Evolutionary conservation across 2,113 vertebrate genomes (phyloP), one percentile per base, ranked within the genome.

Genomic region (Labeo catla): DNA sequence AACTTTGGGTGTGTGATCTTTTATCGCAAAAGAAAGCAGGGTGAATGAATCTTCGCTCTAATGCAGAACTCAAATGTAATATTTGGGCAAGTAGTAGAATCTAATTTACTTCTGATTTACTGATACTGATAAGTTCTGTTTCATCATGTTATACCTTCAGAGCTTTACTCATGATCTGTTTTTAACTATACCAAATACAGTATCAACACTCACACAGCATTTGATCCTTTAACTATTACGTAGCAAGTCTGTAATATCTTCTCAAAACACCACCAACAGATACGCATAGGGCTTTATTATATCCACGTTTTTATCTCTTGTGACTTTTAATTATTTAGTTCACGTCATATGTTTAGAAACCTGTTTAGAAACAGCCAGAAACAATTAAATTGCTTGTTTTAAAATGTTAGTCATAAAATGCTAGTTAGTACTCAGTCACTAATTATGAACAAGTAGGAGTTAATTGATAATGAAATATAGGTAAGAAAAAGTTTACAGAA

Each of bases 401-500:
- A 43, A 72, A 45, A 45, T 73, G 10, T 49, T 74, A 74, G 72
- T 23, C 21, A 74, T 19, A 39, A 28, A 28, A 28, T 28, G 28
- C 28, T 28, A 28, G 13, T n/a, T 73, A 73, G 21, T 45, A 7
- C 43, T 23, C 21, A 74, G 72, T 74, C 45, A 74, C 11, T n/a
- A 49, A 13, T 74, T 4, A 74, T 49, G 23, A 13, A 74, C 10
- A 1, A 49, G 36, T 47, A 45, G 45, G 11, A 10, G 72, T 49
- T 74, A 49, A 23, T 23, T 45, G 11, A 49, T 49, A 6, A 13
- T 49, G 49, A 6, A 76, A 47, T 1, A n/a, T 10, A 72, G 3
- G 36, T 47, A 74, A 74, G 10, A 47, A 74, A 13, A 19, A 12
- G 70, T 73, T 73, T 45, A 73, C 39, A 73, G 70, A 73, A 73